phyloP scores from a whole-genome alignment of 1,140 invertebrate species.

The Apolygus lucorum region DNA sequence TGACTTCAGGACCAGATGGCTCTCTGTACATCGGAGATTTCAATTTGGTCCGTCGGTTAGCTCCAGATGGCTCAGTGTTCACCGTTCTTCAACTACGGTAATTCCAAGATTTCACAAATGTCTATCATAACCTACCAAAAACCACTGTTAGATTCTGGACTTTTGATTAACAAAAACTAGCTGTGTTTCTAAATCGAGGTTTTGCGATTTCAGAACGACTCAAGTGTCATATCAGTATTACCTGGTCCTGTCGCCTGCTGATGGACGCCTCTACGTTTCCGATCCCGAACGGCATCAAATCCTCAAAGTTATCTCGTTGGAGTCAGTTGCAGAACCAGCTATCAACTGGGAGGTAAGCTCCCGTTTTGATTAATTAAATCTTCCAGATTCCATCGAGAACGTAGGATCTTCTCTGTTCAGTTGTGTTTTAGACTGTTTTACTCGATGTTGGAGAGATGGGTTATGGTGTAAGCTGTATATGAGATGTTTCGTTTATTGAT shows the following conservation, averaged over 20 bases:
- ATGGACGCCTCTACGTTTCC: conserved; percentile 92
- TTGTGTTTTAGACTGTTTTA: no score
- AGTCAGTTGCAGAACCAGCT: conserved; percentile 67
- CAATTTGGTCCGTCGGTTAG: conserved; percentile 87
- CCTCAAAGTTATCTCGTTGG: conserved; percentile 59
- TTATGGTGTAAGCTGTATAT: no score
- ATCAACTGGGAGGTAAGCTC: conserved; percentile 62
- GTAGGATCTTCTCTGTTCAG: no score
- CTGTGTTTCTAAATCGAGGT: no score
- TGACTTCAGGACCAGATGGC: conserved; percentile 90
- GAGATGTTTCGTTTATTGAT: no score
- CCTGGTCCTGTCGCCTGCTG: conserved; percentile 86
- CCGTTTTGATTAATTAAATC: background rate
- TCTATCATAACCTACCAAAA: no score
- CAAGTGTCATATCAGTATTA: conserved; percentile 93
- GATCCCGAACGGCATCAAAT: conserved; percentile 88
- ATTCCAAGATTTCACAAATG: no score
- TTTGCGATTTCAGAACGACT: conserved; percentile 57
- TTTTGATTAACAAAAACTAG: no score
- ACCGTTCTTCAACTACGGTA: conserved; percentile 89
- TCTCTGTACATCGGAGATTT: conserved; percentile 95
- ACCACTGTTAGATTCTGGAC: no score
- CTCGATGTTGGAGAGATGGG: no score
- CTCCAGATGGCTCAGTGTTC: conserved; percentile 81
- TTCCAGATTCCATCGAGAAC: no score